Base-by-base conservation (phyloP, 2,797 vertebrate species). In the Melanotaenia nigrans region DNA sequence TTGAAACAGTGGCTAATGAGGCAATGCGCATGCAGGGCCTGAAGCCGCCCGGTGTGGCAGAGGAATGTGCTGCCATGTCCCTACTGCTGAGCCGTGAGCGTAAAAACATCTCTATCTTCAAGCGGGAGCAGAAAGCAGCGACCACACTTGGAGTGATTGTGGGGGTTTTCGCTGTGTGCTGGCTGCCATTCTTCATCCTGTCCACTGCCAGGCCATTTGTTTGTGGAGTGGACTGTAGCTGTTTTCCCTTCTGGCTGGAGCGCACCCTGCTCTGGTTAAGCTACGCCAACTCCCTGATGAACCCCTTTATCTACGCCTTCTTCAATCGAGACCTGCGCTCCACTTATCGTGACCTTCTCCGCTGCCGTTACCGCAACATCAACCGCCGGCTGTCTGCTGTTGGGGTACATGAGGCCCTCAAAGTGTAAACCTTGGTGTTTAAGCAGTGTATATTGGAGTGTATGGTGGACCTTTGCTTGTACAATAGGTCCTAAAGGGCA, bases 231-330 rank as follows among this genome's bases (percentile, higher is more conserved):
- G 89, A 93, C 90, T 95, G 95, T 78, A 95, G 95, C 90, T 95
- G 95, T 18, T 91, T 95, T 71, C 95, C 95, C 69, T 93, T 95
- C 68, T 95, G 95, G 94, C 86, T 95, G 77, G 95, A 95, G 87
- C 92, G 95, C 81, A 93, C 91, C 4, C 88, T 95, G 58, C 90
- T 95, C 42, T 95, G 95, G 95, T 82, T 95, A 12, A 95, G 95
- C 57, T 95, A 95, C 3, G 93, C 95, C 74, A 95, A 95, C 90
- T 95, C 95, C 12, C 88, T 95, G 47, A 95, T 95, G 93, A 95
- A 95, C 85, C 95, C 95, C 20, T 95, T 95, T 78, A 95, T 95
- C 79, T 95, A 95, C 11, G 95, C 95, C 87, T 95, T 95, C 86
- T 95, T 95, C 83, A 95, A 95, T 80, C 92, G 95, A 12, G 95